A percentile compares a stretch with the other conserved stretches of the same genome.
Conservation (phyloP, 2,797 vertebrate species). For the Malurus splendens region DNA sequence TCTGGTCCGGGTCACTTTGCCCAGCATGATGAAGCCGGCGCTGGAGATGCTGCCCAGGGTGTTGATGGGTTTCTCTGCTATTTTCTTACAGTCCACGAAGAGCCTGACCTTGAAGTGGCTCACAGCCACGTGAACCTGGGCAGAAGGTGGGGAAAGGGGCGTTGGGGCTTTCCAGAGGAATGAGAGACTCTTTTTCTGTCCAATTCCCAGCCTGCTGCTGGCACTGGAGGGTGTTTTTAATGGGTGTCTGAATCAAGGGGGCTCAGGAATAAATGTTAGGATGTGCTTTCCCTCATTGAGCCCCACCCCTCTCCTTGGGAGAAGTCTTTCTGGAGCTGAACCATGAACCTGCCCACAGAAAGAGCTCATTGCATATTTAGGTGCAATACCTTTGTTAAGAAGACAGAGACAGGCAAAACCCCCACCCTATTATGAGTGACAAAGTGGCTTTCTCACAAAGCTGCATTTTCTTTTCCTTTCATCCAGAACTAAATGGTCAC, state of each 20-base stretch:
- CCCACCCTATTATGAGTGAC: background rate
- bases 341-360: background rate
- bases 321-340: background rate
- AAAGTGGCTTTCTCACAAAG: background rate
- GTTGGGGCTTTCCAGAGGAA: accelerated
- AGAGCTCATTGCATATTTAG: background rate
- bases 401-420: accelerated
- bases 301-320: background rate
- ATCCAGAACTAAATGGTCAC: background rate
- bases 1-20: slow-evolving; percentile 82
- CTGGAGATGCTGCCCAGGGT: slow-evolving; percentile 76
- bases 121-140: slow-evolving; percentile 86
- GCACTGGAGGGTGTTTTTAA: background rate
- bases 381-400: background rate
- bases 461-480: background rate
- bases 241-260: background rate
- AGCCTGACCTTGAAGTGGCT: slow-evolving; percentile 82
- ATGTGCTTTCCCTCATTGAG: background rate
- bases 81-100: slow-evolving; percentile 86
- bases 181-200: background rate
- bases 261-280: background rate
- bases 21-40: slow-evolving; percentile 86
- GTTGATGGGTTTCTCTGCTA: slow-evolving; percentile 79
- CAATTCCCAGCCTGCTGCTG: background rate
- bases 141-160: background rate